Base-by-base conservation (phyloP, 2,113 vertebrate genomes). In the Passer montanus region DNA sequence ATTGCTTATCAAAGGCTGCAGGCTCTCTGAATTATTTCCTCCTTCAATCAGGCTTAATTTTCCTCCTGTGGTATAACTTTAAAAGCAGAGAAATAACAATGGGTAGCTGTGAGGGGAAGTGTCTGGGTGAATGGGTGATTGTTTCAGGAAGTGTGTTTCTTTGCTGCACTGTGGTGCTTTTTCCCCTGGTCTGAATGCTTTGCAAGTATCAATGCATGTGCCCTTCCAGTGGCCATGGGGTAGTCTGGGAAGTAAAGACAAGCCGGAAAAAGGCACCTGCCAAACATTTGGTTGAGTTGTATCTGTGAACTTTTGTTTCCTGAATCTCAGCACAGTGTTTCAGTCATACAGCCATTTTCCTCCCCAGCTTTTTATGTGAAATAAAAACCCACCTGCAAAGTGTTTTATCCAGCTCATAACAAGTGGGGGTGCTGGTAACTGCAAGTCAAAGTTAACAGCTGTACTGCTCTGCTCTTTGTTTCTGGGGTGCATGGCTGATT, bases 11-110 rank as follows among this genome's bases (percentile, higher is more conserved):
- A 84, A 77, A 76, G 43, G 15, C 49, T 90, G 33, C 90, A 96
- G 90, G 19, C 73, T 73, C 39, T 56, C 43, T 60, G 75, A 90
- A 95, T 64, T 88, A 90, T 81, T 97, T 96, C 93, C 94, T 91
- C 56, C 74, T 84, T 82, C 39, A 81, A 26, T 93, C 43, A 72
- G 39, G 66, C 63, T 87, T 91, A 37, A 52, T 92, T 93, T 94
- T 86, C 64, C 31, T 95, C n/a, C 44, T 56, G 4, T 81, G n/a
- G 10, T 70, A 43, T 86, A 60, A 67, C 33, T 88, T 75, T 83
- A 76, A 93, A 94, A 97, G 90, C 79, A 63, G 85, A 59, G 76
- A 28, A 90, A 68, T 84, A 94, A 96, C 93, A 96, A 95, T 96
- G 79, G 52, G 27, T 88, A 39, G 28, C 44, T 88, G n/a, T 23